Percentiles rank a stretch among this genome's conserved stretches.
phyloP scores from a whole-genome alignment of 37 sponge, comb jelly and placozoan genomes.

The Eunapius fragilis region DNA sequence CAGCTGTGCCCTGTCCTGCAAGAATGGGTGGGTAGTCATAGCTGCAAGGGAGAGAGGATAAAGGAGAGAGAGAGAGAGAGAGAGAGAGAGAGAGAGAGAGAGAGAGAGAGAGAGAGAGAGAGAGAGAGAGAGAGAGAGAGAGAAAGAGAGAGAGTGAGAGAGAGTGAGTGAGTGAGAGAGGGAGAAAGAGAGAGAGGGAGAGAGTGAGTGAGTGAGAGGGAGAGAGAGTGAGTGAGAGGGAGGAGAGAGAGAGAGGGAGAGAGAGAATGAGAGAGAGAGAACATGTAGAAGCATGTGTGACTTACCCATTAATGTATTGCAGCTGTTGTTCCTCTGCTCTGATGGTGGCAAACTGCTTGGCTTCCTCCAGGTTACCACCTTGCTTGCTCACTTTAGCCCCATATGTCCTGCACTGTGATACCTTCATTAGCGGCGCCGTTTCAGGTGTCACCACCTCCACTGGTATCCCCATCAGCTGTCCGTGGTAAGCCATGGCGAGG shows the following conservation, averaged over 20 bases:
- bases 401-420: slow-evolving; percentile 55
- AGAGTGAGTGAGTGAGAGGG: too few relatives aligned
- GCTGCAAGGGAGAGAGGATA: slow-evolving; percentile 14
- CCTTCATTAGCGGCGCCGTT: slow-evolving; percentile 81
- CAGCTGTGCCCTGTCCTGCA: slow-evolving; percentile 87
- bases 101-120: neutral
- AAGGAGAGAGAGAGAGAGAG: slow-evolving; percentile 5
- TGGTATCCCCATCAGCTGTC: slow-evolving; percentile 61
- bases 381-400: slow-evolving; percentile 65
- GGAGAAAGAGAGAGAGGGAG: neutral
- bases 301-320: slow-evolving; percentile 85
- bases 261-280: neutral
- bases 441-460: slow-evolving; percentile 88
- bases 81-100: neutral
- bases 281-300: neutral
- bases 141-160: neutral
- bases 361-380: slow-evolving; percentile 73
- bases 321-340: slow-evolving; percentile 47
- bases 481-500: slow-evolving; percentile 86
- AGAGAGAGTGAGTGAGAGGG: neutral
- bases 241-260: neutral
- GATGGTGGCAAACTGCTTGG: slow-evolving; percentile 61
- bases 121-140: slow-evolving; percentile 7
- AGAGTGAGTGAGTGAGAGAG: neutral
- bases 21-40: slow-evolving; percentile 79